Evolutionary conservation across 2,113 vertebrate species (phyloP), one percentile per base, ranked within the genome.

Genomic region (Lipophrys pholis): DNA sequence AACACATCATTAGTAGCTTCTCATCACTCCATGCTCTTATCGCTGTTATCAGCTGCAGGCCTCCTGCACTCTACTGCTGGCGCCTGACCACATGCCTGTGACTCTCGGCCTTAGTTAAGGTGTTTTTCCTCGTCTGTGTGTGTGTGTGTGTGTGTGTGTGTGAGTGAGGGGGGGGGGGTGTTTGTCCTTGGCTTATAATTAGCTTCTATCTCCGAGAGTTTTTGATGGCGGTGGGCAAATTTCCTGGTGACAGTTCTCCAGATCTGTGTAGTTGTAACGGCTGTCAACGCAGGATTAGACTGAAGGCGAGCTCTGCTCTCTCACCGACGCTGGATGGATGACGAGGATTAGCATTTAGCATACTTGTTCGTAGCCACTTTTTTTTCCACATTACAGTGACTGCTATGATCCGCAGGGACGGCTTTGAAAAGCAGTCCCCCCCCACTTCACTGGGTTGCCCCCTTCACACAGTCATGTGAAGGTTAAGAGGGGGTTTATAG

Each of bases 171-270:
- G 63, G 21, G 21, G 21, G 60, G 62, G 63, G 58, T 59, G 66
- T 71, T 92, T 95, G 92, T 84, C 93, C 94, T 95, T 95, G 92
- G 88, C 85, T 89, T 91, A 70, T 90, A 93, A 93, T 93, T 88
- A 93, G 88, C 83, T 87, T 91, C 21, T 11, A 89, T 92, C 88
- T 55, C 83, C 78, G 89, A 60, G 72, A 51, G 87, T 70, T 93
- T 65, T 69, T 45, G 49, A 17, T 87, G 87, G 61, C 84, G 35
- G 48, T 55, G 55, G 51, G 63, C 51, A 80, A 58, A 50, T 71
- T 50, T 46, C 30, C 70, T 73, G 86, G 68, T 85, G 55, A 82
- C 87, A 52, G 48, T 63, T 53, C 68, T 88, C 78, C 56, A 5
- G 72, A 83, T 90, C 89, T 84, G 91, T 63, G 77, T 86, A 73